phyloP scores from a whole-genome alignment of 2,888 invertebrate species.

The Cephus runcator region DNA sequence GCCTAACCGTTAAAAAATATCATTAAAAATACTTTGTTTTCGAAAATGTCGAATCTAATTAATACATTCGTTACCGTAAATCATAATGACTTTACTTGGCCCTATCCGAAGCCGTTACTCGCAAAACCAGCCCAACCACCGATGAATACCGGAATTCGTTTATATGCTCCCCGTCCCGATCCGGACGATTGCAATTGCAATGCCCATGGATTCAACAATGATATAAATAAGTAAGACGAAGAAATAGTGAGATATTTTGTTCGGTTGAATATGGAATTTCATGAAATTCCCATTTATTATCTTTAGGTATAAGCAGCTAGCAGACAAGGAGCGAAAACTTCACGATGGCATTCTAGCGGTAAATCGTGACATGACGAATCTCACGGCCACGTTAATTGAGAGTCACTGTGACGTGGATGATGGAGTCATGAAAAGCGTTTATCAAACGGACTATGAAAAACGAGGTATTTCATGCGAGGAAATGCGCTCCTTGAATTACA shows the following conservation, averaged over 20 bases:
- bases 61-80: slow-evolving; percentile 67
- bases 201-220: slow-evolving; percentile 71
- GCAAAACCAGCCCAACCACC: slow-evolving; percentile 74
- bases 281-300: neutral
- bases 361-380: slow-evolving; percentile 64
- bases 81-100: slow-evolving; percentile 71
- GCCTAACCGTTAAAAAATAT: neutral
- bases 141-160: slow-evolving; percentile 64
- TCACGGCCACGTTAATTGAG: slow-evolving; percentile 67
- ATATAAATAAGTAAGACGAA: slow-evolving; percentile 66
- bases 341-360: slow-evolving; percentile 69
- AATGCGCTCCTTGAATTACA: slow-evolving; percentile 1
- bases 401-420: slow-evolving; percentile 74
- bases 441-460: slow-evolving; percentile 72
- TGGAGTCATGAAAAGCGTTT: slow-evolving; percentile 73
- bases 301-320: slow-evolving; percentile 69
- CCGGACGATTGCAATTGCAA: slow-evolving; percentile 76
- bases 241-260: neutral
- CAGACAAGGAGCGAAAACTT: slow-evolving; percentile 72
- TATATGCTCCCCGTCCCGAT: slow-evolving; percentile 68
- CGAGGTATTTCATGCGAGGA: slow-evolving; percentile 64
- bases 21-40: neutral
- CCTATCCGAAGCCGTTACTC: slow-evolving; percentile 70
- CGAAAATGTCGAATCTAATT: slow-evolving; percentile 46
- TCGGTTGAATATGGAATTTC: neutral